phyloP scores from a whole-genome alignment of 1,140 invertebrate genomes.

The Geopemphigus sp. region DNA sequence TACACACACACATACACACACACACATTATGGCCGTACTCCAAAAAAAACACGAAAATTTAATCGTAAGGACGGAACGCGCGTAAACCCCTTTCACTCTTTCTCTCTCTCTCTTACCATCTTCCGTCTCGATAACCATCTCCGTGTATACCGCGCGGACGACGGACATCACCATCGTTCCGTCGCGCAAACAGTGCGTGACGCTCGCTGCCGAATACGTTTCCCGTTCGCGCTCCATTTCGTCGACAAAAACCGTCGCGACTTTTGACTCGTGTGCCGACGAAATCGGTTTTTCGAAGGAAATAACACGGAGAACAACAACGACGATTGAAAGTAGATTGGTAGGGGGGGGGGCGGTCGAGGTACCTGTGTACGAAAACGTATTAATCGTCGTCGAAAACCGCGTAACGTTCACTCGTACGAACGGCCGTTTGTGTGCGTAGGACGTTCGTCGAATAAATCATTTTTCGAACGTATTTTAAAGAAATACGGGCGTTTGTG shows the following conservation, averaged over 20 bases:
- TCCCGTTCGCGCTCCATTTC: conserved; percentile 43
- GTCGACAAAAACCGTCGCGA: neutral
- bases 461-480: too few species aligned
- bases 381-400: too few species aligned
- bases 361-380: too few species aligned
- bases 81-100: conserved; percentile 1
- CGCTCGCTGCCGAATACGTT: conserved; percentile 26
- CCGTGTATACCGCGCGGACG: neutral
- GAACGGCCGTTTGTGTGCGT: too few species aligned
- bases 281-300: neutral
- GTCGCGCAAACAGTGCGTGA: conserved; percentile 36
- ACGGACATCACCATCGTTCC: conserved; percentile 6
- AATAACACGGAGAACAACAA: neutral
- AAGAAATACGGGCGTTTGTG: too few species aligned
- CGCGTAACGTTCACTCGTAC: too few species aligned
- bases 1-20: too few species aligned
- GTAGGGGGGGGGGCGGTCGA: too few species aligned
- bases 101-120: neutral
- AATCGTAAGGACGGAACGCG: conserved; percentile 15
- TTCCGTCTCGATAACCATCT: conserved; percentile 2
- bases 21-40: conserved; percentile 31
- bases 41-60: conserved; percentile 26
- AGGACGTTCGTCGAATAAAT: too few species aligned
- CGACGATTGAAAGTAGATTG: too few species aligned
- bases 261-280: conserved; percentile 1